Percentiles rank a stretch among this genome's conserved stretches.
Evolutionary conservation across 2,797 vertebrate genomes (phyloP).

Genomic region (Ceryle rudis): DNA sequence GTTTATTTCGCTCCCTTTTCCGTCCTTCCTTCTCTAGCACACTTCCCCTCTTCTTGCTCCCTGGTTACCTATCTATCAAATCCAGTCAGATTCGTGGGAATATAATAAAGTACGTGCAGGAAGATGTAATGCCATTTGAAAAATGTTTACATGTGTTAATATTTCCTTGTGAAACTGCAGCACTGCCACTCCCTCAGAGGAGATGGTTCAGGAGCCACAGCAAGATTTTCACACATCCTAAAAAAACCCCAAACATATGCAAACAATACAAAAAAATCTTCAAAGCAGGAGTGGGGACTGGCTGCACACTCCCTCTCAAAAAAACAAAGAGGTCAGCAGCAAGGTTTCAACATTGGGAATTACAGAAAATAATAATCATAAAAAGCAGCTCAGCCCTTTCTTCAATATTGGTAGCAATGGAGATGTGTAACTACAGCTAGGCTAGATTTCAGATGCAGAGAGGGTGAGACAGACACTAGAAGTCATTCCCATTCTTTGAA

Average conservation of each 20-base stretch:
- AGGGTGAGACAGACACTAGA: neutral
- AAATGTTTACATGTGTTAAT: conserved; percentile 70
- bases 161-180: conserved; percentile 62
- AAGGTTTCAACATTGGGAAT: neutral
- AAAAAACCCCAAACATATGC: neutral
- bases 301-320: neutral
- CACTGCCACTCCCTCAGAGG: conserved; percentile 8
- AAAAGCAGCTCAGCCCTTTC: neutral
- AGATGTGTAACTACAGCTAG: neutral
- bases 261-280: neutral
- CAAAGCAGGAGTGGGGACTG: neutral
- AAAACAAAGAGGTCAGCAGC: neutral
- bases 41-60: conserved; percentile 11
- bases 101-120: conserved; percentile 69
- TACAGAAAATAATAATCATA: neutral
- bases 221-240: neutral
- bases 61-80: conserved; percentile 69
- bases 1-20: conserved; percentile 45
- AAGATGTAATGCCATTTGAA: conserved; percentile 69
- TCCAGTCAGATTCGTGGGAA: conserved; percentile 65
- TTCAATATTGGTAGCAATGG: neutral
- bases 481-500: neutral
- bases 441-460: neutral
- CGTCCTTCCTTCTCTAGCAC: conserved; percentile 13
- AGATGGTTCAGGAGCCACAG: neutral